These are phyloP conservation scores for Caerostris extrusa DNA, from an alignment of 1,140 invertebrate species.

Conservation along the genomic window DNA sequence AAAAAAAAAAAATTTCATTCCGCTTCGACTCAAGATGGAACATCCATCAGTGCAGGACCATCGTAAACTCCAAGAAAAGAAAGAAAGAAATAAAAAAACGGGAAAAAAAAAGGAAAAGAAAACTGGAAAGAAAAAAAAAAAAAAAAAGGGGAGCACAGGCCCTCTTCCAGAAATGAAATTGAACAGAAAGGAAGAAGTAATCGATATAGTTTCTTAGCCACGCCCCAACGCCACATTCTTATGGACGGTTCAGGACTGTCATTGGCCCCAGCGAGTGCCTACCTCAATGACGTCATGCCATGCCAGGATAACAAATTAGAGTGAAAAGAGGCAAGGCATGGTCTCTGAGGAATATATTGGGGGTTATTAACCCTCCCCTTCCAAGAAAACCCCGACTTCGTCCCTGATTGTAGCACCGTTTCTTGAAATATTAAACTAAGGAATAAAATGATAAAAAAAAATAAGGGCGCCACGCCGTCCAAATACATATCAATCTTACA, in stretches of 20 bases:
- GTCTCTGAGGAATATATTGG: constrained; percentile 73
- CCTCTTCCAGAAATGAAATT: constrained; percentile 74
- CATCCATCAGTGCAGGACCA: constrained; percentile 70
- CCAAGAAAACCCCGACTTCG: constrained; percentile 21
- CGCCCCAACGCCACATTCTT: constrained; percentile 74
- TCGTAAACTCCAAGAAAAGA: constrained; percentile 16
- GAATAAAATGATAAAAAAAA: constrained; percentile 68
- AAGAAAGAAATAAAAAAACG: neutral
- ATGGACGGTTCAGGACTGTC: constrained; percentile 23
- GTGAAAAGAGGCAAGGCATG: constrained; percentile 59
- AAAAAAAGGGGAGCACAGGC: neutral
- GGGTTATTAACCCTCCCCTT: constrained; percentile 75
- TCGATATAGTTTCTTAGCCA: constrained; percentile 73
- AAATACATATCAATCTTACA: constrained; percentile 75
- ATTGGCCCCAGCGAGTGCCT: constrained; percentile 69
- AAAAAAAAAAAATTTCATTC: constrained; percentile 31
- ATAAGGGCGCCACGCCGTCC: constrained; percentile 54
- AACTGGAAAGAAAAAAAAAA: neutral
- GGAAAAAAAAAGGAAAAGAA: neutral
- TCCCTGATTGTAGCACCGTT: constrained; percentile 68
- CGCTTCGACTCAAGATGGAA: constrained; percentile 59
- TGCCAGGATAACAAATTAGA: constrained; percentile 76
- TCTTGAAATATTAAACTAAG: constrained; percentile 77
- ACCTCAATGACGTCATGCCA: constrained; percentile 70
- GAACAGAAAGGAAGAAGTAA: constrained; percentile 74